Evolutionary conservation across 2,797 vertebrate species (phyloP), one percentile per base, ranked within the genome.

Genomic region (Sebastes kiyomatsui): DNA sequence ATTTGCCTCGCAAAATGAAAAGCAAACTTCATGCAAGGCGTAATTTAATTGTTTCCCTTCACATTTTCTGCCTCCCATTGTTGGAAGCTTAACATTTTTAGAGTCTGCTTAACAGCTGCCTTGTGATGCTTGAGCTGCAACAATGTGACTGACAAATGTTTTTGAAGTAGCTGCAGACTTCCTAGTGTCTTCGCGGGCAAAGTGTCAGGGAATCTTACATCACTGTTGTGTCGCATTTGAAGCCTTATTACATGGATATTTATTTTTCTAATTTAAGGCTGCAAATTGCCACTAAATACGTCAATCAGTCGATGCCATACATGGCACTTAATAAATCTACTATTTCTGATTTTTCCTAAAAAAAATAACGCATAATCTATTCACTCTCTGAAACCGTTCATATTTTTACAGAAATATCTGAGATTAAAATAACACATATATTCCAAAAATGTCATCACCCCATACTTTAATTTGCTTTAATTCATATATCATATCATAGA

Each of bases 11-110:
- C 95, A 96, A 96, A 96, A 96, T 96, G 95, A 96, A 96, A 96
- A 96, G 96, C 96, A 96, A 96, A 96, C 96, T 96, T 96, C 95
- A 96, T 95, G 95, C 95, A 95, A 96, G 95, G 95, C 95, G 94
- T 96, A 96, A 96, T 96, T 96, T 96, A 96, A 96, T 96, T 96
- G 96, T 96, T 96, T 95, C 95, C 95, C 95, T 96, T 95, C 95
- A 95, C 95, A 96, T 96, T 96, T 95, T 95, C 95, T 94, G 94
- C 94, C 94, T 95, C 90, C 93, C 92, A 95, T 96, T 96, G 95
- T 96, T 94, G 94, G 92, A 95, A 96, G 95, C 94, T 96, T 96
- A 95, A 95, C 93, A 93, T 96, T 96, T 94, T 94, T 92, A 84
- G 93, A 94, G 94, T 93, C 93, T 94, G 92, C 90, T 95, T 89